A percentile compares a stretch with the other conserved stretches of the same genome.
phyloP scores from a whole-genome alignment of 2,888 invertebrate genomes.

The Drosophila colorata region DNA sequence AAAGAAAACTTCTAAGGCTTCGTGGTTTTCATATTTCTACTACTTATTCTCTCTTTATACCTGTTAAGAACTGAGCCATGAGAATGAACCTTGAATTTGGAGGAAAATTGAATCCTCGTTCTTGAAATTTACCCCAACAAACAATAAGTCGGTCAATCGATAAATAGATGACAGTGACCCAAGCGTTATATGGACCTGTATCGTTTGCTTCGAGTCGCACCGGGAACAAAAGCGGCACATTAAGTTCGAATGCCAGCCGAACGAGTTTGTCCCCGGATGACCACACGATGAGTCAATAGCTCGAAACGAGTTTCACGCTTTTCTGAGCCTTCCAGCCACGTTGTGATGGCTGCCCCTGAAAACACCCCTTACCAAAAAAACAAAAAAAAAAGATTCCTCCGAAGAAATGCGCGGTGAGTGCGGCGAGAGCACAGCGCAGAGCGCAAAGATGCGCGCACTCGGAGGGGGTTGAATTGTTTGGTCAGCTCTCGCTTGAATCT shows the following conservation, averaged over 20 bases:
- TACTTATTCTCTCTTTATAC: no score
- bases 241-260: conserved; percentile 35
- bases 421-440: conserved; percentile 15
- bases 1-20: no score
- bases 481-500: conserved; percentile 58
- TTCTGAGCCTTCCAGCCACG: conserved; percentile 6
- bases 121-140: conserved; percentile 38
- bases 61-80: no score
- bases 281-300: conserved; percentile 61
- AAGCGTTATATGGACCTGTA: conserved; percentile 27
- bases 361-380: no score
- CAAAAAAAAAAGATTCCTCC: conserved; percentile 22
- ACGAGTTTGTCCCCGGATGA: conserved; percentile 48
- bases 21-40: no score
- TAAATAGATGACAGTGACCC: conserved; percentile 52
- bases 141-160: conserved; percentile 67
- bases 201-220: conserved; percentile 12
- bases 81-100: conserved; percentile 1
- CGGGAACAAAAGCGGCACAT: conserved; percentile 51
- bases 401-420: conserved; percentile 40
- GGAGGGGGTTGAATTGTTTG: conserved; percentile 55
- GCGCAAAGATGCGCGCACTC: conserved; percentile 16
- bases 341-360: background rate
- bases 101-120: conserved; percentile 36
- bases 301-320: conserved; percentile 53